Evolutionary conservation across 2,888 invertebrate species (phyloP).

Genomic region (Yponomeuta sedellus): DNA sequence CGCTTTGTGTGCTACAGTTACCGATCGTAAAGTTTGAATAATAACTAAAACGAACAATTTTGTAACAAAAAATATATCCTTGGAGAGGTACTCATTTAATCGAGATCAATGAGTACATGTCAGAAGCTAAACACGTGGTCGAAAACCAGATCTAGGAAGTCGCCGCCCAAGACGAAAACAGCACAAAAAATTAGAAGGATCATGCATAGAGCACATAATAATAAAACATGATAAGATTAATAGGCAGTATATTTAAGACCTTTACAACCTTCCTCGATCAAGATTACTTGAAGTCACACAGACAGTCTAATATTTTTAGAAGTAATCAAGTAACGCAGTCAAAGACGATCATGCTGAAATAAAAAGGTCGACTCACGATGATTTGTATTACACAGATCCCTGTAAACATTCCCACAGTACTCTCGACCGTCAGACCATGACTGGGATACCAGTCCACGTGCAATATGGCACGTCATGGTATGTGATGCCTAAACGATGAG

Average conservation of each 20-base stretch:
- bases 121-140: neutral
- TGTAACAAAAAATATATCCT: neutral
- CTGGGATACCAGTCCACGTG: conserved; percentile 36
- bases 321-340: neutral
- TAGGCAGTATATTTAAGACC: neutral
- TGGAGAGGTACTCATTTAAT: neutral
- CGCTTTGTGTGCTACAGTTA: conserved; percentile 3
- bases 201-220: neutral
- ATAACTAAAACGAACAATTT: conserved; percentile 1
- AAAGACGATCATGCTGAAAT: neutral
- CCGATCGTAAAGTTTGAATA: conserved; percentile 3
- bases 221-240: neutral
- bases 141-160: neutral
- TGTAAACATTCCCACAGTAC: conserved; percentile 33
- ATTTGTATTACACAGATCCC: conserved; percentile 18
- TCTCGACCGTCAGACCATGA: conserved; percentile 43
- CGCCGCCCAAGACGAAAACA: neutral
- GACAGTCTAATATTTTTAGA: too few relatives aligned
- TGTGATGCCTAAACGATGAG: conserved; percentile 45
- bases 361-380: neutral
- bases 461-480: conserved; percentile 55
- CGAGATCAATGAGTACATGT: neutral
- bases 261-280: neutral
- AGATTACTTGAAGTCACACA: neutral
- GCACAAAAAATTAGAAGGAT: neutral